Conservation (phyloP, 1,140 invertebrate genomes). For the Rhopalosiphum padi region DNA sequence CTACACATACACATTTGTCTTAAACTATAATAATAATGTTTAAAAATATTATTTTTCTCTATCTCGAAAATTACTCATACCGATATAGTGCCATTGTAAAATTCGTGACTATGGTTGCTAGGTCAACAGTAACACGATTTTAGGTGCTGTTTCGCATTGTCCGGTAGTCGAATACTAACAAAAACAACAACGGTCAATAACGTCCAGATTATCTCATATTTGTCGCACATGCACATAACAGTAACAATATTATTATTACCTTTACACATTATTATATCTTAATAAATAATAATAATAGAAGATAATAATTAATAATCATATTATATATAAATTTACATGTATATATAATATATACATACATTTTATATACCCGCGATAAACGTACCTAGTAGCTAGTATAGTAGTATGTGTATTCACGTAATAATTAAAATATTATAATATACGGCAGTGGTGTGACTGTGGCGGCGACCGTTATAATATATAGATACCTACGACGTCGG, state of each 20-base stretch:
- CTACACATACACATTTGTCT: not conserved
- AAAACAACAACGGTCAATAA: not conserved
- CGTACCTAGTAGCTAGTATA: too few species aligned
- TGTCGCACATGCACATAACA: not conserved
- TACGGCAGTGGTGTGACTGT: not conserved
- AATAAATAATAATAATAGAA: not conserved
- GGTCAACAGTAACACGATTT: not conserved
- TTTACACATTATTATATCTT: not conserved
- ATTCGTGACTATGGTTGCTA: not conserved
- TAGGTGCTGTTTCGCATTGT: not conserved
- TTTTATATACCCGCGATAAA: not conserved
- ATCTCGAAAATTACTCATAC: not conserved
- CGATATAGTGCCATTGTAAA: not conserved
- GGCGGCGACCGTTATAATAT: slow-evolving; percentile 20
- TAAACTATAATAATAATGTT: not conserved
- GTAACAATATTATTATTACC: not conserved
- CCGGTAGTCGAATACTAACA: not conserved
- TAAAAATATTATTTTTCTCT: not conserved
- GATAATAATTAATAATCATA: not conserved
- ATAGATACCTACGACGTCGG: not conserved
- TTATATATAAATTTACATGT: not conserved
- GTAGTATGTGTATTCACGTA: not conserved
- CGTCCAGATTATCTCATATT: not conserved
- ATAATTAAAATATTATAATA: not conserved
- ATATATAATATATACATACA: not conserved